A percentile compares a stretch with the other conserved stretches of the same genome.
Conservation (phyloP, 1,140 invertebrate species). For the Sinella curviseta region DNA sequence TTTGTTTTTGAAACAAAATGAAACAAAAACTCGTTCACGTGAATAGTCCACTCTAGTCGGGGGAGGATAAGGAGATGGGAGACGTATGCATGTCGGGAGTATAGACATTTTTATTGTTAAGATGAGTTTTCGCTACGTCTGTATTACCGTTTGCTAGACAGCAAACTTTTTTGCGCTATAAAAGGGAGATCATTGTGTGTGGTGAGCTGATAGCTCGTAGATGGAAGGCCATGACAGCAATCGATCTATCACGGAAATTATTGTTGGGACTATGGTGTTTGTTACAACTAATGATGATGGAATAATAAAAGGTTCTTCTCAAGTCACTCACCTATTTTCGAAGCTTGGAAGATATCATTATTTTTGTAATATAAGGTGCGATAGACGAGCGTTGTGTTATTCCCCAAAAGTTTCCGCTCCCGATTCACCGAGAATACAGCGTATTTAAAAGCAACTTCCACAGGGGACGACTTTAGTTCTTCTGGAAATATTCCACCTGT, state of each 20-base stretch:
- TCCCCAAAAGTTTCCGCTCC: slow-evolving; percentile 75
- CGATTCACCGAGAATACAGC: slow-evolving; percentile 89
- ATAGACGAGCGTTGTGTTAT: slow-evolving; percentile 77
- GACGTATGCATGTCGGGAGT: too few species aligned
- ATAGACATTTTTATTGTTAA: too few species aligned
- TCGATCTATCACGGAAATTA: slow-evolving; percentile 10
- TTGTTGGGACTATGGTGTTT: too few species aligned
- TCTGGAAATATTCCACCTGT: slow-evolving; percentile 88
- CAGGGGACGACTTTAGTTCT: slow-evolving; percentile 77
- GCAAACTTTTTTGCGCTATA: too few species aligned
- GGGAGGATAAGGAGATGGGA: too few species aligned
- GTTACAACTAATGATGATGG: slow-evolving; percentile 9
- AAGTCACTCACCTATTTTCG: slow-evolving; percentile 75
- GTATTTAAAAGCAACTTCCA: slow-evolving; percentile 88
- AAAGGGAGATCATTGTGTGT: too few species aligned
- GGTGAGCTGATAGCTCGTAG: too few species aligned
- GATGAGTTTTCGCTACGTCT: too few species aligned
- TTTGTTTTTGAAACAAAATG: too few species aligned
- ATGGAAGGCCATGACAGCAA: slow-evolving; percentile 2
- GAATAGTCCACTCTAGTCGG: too few species aligned
- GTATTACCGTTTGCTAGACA: too few species aligned
- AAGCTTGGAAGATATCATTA: slow-evolving; percentile 84
- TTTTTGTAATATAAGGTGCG: slow-evolving; percentile 85
- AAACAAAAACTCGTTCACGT: too few species aligned
- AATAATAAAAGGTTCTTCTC: background rate